phyloP scores from a whole-genome alignment of 2,797 vertebrate species.

The Arctocebus calabarensis region DNA sequence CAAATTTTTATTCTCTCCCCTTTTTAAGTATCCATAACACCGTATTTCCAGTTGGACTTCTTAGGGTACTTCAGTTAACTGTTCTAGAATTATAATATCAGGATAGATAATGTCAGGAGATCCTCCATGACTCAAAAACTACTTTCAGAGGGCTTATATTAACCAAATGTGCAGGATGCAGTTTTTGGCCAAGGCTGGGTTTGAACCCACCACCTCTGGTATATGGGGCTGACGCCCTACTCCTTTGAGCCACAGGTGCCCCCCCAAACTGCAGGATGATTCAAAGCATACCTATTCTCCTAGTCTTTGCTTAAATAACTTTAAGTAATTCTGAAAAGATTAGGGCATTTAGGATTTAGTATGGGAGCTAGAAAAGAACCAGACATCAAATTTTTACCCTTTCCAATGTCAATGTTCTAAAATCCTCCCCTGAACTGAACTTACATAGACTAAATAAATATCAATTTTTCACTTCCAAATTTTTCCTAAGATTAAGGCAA shows the following conservation, averaged over 20 bases:
- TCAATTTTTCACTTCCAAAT: conserved; percentile 52
- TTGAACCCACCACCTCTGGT: too few relatives aligned
- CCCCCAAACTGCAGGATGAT: not conserved
- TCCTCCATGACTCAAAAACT: not conserved
- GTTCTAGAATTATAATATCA: conserved; percentile 41
- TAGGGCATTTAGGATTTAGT: conserved; percentile 19
- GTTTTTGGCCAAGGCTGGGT: too few relatives aligned
- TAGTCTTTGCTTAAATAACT: conserved; percentile 14
- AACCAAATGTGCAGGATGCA: not conserved
- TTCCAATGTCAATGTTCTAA: conserved; percentile 43
- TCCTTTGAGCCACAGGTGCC: too few relatives aligned
- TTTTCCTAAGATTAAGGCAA: conserved; percentile 31
- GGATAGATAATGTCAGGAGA: conserved; percentile 24
- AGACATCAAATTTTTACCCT: conserved; percentile 31
- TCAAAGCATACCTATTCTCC: conserved; percentile 25
- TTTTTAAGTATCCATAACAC: not conserved
- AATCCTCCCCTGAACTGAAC: conserved; percentile 31
- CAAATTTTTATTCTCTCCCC: not conserved
- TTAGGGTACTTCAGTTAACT: not conserved
- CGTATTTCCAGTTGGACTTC: conserved; percentile 15
- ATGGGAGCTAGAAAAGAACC: conserved; percentile 8
- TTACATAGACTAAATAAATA: conserved; percentile 36
- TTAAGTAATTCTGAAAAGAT: conserved; percentile 54
- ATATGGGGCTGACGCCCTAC: too few relatives aligned
- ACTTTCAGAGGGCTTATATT: conserved; percentile 5